Evolutionary conservation across 2,797 vertebrate species (phyloP), one percentile per base, ranked within the genome.

Genomic region (Pithecia hirsuta): DNA sequence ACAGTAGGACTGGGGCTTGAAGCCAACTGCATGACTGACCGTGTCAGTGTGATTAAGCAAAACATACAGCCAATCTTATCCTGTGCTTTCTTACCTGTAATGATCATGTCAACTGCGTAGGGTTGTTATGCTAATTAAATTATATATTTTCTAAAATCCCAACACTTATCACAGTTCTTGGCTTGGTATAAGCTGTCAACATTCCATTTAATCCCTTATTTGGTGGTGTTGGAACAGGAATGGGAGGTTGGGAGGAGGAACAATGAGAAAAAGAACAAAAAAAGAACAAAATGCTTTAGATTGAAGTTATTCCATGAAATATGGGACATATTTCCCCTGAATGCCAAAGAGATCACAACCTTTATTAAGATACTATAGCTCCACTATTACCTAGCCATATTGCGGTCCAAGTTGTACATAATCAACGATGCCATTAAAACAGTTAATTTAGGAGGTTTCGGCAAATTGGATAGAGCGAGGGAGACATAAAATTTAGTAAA

Each of bases 31-130:
- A 7, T 22, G 20, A 30, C 33, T 0, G 28, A 48, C 26, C 2
- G 0, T 2, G 6, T 19, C 12, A 1, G 19, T 5, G 24, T 19
- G 81, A 55, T 33, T 44, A 3, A 36, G 64, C 48, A 80, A 50
- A 50, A 17, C 0, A 13, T 2, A 3, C 1, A 52, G 2, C 33
- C 14, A 1, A 19, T 13, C 24, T 46, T 8, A 4, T 14, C 55
- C 72, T 72, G 17, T 1, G 5, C 6, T 19, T 46, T 59, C 90
- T 81, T 28, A 14, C 22, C 41, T 70, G 15, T 5, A 30, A 44
- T 15, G 30, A 59, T 33, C 15, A n/a, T 0, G 22, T 48, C 81
- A 67, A 22, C 24, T 41, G 13, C 1, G 6, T 7, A 44, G 46
- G 6, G 4, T 7, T 20, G 61, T 41, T 55, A 4, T 13, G 61